Conservation (phyloP, 2,888 invertebrate species). For the Drosophila demipolita region DNA sequence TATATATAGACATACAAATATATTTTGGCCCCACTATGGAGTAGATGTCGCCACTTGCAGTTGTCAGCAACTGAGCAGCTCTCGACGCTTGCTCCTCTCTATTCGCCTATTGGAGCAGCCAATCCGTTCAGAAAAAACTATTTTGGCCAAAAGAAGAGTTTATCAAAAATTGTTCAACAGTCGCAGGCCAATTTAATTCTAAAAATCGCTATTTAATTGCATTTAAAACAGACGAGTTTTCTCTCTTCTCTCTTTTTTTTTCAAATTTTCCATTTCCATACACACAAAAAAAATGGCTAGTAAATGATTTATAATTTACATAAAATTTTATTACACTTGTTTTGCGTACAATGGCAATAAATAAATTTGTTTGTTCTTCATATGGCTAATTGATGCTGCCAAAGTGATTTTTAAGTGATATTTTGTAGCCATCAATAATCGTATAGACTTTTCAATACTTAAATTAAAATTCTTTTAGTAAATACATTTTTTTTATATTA, state of each 20-base stretch:
- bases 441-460: neutral
- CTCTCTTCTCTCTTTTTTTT: neutral
- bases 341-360: neutral
- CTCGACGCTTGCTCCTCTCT: too few species aligned
- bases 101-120: too few species aligned
- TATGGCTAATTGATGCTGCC: constrained; percentile 20
- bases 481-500: neutral
- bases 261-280: neutral
- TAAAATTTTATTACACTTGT: constrained; percentile 8
- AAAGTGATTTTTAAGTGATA: constrained; percentile 1
- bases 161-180: constrained; percentile 25
- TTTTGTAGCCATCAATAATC: neutral
- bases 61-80: constrained; percentile 9
- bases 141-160: constrained; percentile 12
- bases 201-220: constrained; percentile 30
- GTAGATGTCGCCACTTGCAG: neutral
- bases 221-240: constrained; percentile 9
- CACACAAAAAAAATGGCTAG: neutral
- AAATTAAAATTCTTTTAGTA: neutral
- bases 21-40: neutral
- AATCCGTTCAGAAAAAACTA: neutral
- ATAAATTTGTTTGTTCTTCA: neutral
- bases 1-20: neutral
- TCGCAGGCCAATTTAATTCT: constrained; percentile 15
- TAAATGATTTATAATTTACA: constrained; percentile 13